A percentile compares a stretch with the other conserved stretches of the same genome.
Conservation (phyloP, 2,113 vertebrate species). For the human (Homo sapiens) region DNA sequence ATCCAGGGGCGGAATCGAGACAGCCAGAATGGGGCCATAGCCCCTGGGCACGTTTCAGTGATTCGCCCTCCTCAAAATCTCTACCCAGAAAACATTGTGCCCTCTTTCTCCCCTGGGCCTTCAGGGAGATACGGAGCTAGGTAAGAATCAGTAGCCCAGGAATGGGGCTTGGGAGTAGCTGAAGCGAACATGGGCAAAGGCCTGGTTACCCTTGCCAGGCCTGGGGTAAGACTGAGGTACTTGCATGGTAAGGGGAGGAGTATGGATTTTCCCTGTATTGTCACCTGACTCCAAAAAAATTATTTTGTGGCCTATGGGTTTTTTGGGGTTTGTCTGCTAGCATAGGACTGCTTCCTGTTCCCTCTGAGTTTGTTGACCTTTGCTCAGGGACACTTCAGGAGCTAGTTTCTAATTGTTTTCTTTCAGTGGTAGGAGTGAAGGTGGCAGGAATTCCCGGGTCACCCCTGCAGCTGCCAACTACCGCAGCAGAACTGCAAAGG, state of each 20-base stretch:
- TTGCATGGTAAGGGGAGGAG: background rate
- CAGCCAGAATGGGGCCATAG: background rate
- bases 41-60: background rate
- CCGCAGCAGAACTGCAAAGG: constrained; percentile 72
- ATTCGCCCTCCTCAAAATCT: background rate
- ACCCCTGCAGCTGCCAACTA: background rate
- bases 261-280: background rate
- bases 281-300: background rate
- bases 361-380: background rate
- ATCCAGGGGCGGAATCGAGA: background rate
- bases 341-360: background rate
- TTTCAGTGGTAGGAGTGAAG: constrained; percentile 26
- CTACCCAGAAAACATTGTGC: constrained; percentile 13
- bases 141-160: constrained; percentile 55
- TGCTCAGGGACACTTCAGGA: background rate
- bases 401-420: background rate
- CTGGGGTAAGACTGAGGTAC: background rate
- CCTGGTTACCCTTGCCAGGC: too few relatives aligned
- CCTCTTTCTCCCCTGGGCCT: constrained; percentile 14
- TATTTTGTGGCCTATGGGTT: background rate
- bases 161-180: background rate
- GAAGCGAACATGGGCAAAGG: background rate
- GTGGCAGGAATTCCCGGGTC: constrained; percentile 4
- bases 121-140: constrained; percentile 49
- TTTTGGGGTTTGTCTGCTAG: background rate